Conservation (phyloP, 2,888 invertebrate species). For the Drosophila conformis region DNA sequence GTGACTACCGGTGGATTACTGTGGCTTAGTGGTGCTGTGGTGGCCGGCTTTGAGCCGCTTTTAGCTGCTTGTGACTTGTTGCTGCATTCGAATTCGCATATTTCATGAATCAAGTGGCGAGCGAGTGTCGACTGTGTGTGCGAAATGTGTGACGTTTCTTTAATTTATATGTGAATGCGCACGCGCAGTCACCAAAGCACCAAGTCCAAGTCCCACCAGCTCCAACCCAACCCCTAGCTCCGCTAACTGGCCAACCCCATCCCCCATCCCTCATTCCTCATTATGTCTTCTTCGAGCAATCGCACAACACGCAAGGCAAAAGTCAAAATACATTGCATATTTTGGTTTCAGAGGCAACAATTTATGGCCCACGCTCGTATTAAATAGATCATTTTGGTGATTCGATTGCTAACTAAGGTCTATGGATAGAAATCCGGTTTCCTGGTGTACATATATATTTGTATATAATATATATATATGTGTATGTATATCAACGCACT, state of each 20-base stretch:
- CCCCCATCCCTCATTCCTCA: background rate
- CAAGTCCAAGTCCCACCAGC: background rate
- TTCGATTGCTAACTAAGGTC: slow-evolving; percentile 38
- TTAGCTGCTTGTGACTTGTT: slow-evolving; percentile 46
- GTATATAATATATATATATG: background rate
- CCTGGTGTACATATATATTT: background rate
- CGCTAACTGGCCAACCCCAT: background rate
- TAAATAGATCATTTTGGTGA: slow-evolving; percentile 77
- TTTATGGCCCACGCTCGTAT: slow-evolving; percentile 63
- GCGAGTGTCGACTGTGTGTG: slow-evolving; percentile 65
- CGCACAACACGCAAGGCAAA: slow-evolving; percentile 59
- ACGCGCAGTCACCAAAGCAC: slow-evolving; percentile 53
- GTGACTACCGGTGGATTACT: slow-evolving; percentile 10
- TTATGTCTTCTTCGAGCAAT: slow-evolving; percentile 8
- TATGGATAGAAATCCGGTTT: slow-evolving; percentile 23
- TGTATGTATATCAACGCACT: slow-evolving; percentile 29
- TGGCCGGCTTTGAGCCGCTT: slow-evolving; percentile 41
- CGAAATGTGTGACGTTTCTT: slow-evolving; percentile 72
- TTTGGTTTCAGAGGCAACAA: slow-evolving; percentile 51
- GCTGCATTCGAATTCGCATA: slow-evolving; percentile 62
- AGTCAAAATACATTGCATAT: slow-evolving; percentile 68
- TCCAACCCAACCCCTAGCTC: background rate
- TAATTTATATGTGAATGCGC: slow-evolving; percentile 81
- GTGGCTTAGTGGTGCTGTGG: slow-evolving; percentile 6
- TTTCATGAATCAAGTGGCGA: slow-evolving; percentile 76